Base-by-base conservation (phyloP, 2,113 vertebrate genomes). In the Neolamprologus cancellatus region DNA sequence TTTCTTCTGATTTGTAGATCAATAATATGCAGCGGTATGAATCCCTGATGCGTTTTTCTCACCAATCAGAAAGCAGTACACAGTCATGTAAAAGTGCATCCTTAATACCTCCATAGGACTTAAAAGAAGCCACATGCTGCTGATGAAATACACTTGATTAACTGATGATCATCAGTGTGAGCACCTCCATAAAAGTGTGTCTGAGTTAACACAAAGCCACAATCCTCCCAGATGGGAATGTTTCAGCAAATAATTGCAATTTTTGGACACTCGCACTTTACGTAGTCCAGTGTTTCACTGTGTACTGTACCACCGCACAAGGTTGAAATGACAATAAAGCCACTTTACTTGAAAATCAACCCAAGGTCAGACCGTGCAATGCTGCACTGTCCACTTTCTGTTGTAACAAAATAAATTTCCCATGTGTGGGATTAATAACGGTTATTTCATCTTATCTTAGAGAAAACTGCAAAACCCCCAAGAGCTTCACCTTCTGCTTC, bases 201-300 rank as follows among this genome's bases (percentile, higher is more conserved):
- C 4, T 64, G 30, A n/a, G 59, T 34, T 64, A 64, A 36, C 59
- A 64, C 59, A 64, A 64, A 0, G 30, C 30, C 10, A 36, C 10
- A 64, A 3, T 64, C 4, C 10, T 1, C 59, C 30, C 30, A 64
- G 30, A n/a, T n/a, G 30, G 32, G 17, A 11, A 34, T 61, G 30
- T 11, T 18, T 1, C 9, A 1, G 30, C 30, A 34, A 61, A 34
- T 0, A n/a, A 61, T 18, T 61, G 57, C 30, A 61, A 64, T 3
- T 34, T 61, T 34, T 61, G 30, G 9, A 0, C 57, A 61, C 30
- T 61, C 0, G 3, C 57, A 61, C 30, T 61, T 61, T 34, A 34
- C 0, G 9, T 4, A n/a, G 57, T 2, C 57, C 30, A 11, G 30
- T 32, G 57, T 32, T 59, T 32, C 15, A 61, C 28, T 18, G 57